Evolutionary conservation across 2,113 vertebrate genomes (phyloP).

Genomic region (Engraulis encrasicolus): DNA sequence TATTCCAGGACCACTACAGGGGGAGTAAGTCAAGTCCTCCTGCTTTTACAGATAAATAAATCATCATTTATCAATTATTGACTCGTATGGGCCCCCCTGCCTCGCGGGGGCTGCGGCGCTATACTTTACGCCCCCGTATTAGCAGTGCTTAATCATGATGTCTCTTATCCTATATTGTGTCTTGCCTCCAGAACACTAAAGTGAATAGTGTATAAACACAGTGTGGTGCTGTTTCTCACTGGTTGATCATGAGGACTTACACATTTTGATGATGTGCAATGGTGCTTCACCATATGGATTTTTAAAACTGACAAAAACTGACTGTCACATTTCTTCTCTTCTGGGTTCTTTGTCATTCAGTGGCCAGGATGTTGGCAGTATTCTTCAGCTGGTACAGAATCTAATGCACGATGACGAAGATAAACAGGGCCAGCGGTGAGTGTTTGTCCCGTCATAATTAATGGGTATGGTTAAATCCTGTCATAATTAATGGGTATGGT

Average conservation of each 20-base stretch:
- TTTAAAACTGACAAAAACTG: not conserved
- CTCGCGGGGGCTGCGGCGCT: too few species aligned
- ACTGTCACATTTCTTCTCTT: not conserved
- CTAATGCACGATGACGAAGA: slow-evolving; percentile 91
- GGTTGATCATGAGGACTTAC: slow-evolving; percentile 20
- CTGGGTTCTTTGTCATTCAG: slow-evolving; percentile 65
- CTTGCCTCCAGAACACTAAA: not conserved
- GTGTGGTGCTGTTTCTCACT: not conserved
- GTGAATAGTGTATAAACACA: too few species aligned
- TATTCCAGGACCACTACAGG: slow-evolving; percentile 93
- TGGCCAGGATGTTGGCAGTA: slow-evolving; percentile 88
- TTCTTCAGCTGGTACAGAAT: slow-evolving; percentile 90
- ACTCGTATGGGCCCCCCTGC: too few species aligned
- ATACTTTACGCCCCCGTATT: too few species aligned
- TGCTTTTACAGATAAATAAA: not conserved
- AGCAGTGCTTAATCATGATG: not conserved
- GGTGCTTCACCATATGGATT: not conserved
- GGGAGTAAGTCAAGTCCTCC: slow-evolving; percentile 79
- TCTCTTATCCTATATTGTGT: not conserved
- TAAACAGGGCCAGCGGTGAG: slow-evolving; percentile 78
- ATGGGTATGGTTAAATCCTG: not conserved
- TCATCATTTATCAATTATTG: not conserved
- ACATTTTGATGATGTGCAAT: accelerated
- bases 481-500: not conserved
- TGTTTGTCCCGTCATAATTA: not conserved